Evolutionary conservation across 2,888 invertebrate species (phyloP).

Genomic region (Choreutis nemorana): DNA sequence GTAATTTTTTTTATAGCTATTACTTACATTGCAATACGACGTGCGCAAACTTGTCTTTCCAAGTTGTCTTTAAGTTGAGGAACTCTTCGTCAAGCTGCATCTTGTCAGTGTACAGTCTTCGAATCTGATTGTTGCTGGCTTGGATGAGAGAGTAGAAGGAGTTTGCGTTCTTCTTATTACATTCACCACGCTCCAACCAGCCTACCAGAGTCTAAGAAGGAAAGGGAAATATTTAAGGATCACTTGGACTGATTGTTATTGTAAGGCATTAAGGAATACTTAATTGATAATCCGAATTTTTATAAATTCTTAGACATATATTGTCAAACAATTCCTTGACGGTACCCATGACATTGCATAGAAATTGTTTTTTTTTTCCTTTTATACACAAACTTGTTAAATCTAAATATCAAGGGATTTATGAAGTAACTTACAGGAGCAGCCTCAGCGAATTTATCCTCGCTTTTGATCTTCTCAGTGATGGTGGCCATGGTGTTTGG

Average conservation of each 20-base stretch:
- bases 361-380: too few relatives aligned
- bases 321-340: too few relatives aligned
- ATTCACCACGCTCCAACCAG: conserved; percentile 94
- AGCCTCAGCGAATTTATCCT: conserved; percentile 85
- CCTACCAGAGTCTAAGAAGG: conserved; percentile 75
- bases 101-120: conserved; percentile 87
- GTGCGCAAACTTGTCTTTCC: conserved; percentile 84
- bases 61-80: conserved; percentile 76
- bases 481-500: conserved; percentile 74
- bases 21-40: conserved; percentile 91
- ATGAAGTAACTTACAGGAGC: conserved; percentile 76
- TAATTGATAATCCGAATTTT: too few relatives aligned
- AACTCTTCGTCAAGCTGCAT: conserved; percentile 86
- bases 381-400: too few relatives aligned
- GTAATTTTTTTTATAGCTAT: conserved; percentile 1
- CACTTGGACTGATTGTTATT: too few relatives aligned
- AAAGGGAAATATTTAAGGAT: not conserved
- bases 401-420: too few relatives aligned
- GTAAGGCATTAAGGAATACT: too few relatives aligned
- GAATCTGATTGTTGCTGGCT: conserved; percentile 89
- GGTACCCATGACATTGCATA: too few relatives aligned
- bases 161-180: conserved; percentile 87
- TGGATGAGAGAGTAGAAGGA: conserved; percentile 94
- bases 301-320: too few relatives aligned
- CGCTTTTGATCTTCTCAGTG: conserved; percentile 85